Evolutionary conservation across 1,140 invertebrate species (phyloP), one percentile per base, ranked within the genome.

Genomic region (Pentalonia nigronervosa): DNA sequence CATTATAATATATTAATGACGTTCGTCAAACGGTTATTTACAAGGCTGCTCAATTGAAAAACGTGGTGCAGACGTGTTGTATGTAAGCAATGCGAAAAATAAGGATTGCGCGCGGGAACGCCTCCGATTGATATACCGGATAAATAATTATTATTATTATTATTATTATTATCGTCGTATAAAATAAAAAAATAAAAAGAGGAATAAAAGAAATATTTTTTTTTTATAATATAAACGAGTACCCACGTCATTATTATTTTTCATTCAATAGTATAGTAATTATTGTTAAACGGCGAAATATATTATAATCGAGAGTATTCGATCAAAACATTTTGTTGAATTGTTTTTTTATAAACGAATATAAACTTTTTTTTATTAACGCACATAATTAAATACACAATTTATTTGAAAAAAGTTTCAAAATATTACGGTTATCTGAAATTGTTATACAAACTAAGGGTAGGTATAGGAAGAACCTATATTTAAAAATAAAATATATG

Each of bases 1-100:
- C 88, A 89, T 89, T 89, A 89, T 89, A 56, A 89, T 89, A 89
- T 89, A 89, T 56, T 89, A 89, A 89, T 89, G 88, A 89, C 53
- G 36, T 89, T 89, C 50, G 34, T 89, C 88, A 23, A 50, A 56
- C 88, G n/a, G 88, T 53, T 89, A 41, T 86, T 56, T 56, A 89
- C 50, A 56, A 53, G 88, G 6, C 20, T 83, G 47, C 11, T 87
- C 23, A 34, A 89, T 89, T 56, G 48, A 89, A 89, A 21, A 56
- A 56, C 17, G n/a, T 20, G 17, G 21, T 41, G 53, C 30, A 56
- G 36, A 25, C 7, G 86, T 3, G 20, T 67, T 20, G 34, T 14
- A 3, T 25, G 23, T 47, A 48, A 14, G 45, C 11, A 87, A 47
- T 0, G 47, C 30, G n/a, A 89, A 53, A 53, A 53, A 89, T 53